phyloP scores from a whole-genome alignment of 2,797 vertebrate genomes.

The Choloepus didactylus region DNA sequence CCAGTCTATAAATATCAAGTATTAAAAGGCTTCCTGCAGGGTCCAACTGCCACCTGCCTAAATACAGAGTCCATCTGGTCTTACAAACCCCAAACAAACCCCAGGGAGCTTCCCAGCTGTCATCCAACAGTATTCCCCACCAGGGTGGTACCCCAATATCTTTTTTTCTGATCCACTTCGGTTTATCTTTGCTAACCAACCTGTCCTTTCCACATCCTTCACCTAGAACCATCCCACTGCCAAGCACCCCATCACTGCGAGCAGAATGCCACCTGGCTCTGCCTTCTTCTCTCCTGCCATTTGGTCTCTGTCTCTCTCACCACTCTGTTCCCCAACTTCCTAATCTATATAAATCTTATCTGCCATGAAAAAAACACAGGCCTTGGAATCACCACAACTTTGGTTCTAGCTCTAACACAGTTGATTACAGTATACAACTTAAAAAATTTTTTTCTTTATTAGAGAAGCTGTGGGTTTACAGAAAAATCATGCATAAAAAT shows the following conservation, averaged over 20 bases:
- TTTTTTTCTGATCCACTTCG: background rate
- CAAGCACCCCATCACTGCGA: background rate
- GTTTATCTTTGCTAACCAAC: background rate
- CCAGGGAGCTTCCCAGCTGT: background rate
- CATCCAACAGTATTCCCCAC: background rate
- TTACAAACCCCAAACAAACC: background rate
- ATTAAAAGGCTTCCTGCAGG: conserved; percentile 72
- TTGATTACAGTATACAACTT: background rate
- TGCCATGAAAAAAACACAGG: conserved; percentile 28
- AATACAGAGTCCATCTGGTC: conserved; percentile 33
- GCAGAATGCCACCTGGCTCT: background rate
- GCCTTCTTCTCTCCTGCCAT: conserved; percentile 4
- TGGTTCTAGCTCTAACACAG: background rate
- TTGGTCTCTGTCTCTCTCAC: conserved; percentile 25
- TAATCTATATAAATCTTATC: background rate
- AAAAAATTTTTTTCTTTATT: too few relatives aligned
- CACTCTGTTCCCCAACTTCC: background rate
- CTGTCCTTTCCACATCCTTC: conserved; percentile 21
- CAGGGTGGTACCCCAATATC: background rate
- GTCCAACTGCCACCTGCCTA: conserved; percentile 41
- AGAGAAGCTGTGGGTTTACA: too few relatives aligned
- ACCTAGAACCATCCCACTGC: background rate
- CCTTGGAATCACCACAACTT: conserved; percentile 31
- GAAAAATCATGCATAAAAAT: too few relatives aligned
- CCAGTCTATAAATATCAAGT: conserved; percentile 75